Percentiles rank a stretch among this genome's conserved stretches.
phyloP scores from a whole-genome alignment of 2,888 invertebrate genomes.

The Abrostola tripartita region DNA sequence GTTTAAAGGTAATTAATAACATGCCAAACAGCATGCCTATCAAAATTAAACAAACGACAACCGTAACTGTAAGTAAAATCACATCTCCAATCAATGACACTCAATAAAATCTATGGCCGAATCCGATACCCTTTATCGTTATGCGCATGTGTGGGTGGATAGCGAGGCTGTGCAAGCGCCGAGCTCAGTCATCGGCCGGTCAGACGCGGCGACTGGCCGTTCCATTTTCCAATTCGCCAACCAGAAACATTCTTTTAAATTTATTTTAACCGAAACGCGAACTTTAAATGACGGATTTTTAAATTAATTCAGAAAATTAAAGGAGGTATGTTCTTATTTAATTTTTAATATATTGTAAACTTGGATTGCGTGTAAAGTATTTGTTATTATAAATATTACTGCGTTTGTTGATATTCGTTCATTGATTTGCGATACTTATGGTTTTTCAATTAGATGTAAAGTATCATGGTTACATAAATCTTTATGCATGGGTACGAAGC shows the following conservation, averaged over 20 bases:
- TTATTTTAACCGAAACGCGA: constrained; percentile 21
- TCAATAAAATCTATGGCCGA: constrained; percentile 67
- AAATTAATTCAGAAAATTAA: constrained; percentile 18
- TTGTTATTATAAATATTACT: constrained; percentile 11
- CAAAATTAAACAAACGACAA: constrained; percentile 10
- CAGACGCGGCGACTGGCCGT: constrained; percentile 71
- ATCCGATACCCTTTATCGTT: constrained; percentile 64
- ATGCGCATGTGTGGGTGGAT: constrained; percentile 62
- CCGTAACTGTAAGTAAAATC: constrained; percentile 45
- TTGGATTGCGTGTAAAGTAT: constrained; percentile 5
- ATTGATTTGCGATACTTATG: constrained; percentile 18
- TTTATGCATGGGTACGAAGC: neutral
- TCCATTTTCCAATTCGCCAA: constrained; percentile 61
- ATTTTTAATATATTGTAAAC: constrained; percentile 1
- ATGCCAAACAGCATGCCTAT: neutral
- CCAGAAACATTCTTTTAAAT: constrained; percentile 32
- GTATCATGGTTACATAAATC: neutral
- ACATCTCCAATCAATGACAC: constrained; percentile 63
- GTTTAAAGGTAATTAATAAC: too few species aligned
- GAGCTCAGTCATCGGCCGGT: constrained; percentile 79
- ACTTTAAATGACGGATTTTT: constrained; percentile 22
- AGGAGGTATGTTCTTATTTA: constrained; percentile 35
- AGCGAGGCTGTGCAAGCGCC: constrained; percentile 66
- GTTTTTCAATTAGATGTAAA: constrained; percentile 7
- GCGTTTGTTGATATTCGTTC: constrained; percentile 19